These are phyloP conservation scores for Cephalopterus ornatus DNA, from an alignment of 2,113 vertebrate genomes.

Conservation along the genomic window DNA sequence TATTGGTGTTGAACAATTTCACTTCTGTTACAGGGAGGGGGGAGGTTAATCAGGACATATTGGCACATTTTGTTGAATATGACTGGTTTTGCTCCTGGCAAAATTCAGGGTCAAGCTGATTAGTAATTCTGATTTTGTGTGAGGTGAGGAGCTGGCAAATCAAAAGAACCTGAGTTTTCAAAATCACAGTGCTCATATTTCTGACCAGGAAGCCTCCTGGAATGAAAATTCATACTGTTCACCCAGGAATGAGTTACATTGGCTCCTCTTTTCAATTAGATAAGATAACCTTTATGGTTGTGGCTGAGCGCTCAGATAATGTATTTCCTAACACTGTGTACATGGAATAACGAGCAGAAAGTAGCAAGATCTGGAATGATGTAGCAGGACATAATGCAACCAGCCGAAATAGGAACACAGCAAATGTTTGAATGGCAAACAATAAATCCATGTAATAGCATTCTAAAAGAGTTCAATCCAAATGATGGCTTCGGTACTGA, in stretches of 20 bases:
- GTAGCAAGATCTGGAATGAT: neutral
- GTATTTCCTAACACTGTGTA: neutral
- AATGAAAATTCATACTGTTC: neutral
- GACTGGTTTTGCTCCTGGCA: neutral
- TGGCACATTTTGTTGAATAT: rapidly evolving
- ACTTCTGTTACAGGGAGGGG: rapidly evolving
- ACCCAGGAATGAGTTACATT: neutral
- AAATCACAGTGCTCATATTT: rapidly evolving
- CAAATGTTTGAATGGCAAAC: neutral
- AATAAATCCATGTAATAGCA: neutral
- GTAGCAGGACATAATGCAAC: neutral
- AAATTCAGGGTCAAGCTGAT: too few species aligned
- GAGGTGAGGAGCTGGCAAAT: neutral
- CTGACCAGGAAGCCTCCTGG: neutral
- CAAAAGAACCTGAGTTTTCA: neutral
- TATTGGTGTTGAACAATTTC: neutral
- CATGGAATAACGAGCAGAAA: neutral
- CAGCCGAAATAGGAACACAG: neutral
- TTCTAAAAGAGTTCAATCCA: neutral
- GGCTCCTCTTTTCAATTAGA: neutral
- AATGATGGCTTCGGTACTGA: neutral
- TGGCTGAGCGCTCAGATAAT: neutral
- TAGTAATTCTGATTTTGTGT: neutral
- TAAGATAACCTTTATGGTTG: neutral
- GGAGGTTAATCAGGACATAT: neutral